Evolutionary conservation across 2,888 invertebrate genomes (phyloP).

Genomic region (Acleris holmiana): DNA sequence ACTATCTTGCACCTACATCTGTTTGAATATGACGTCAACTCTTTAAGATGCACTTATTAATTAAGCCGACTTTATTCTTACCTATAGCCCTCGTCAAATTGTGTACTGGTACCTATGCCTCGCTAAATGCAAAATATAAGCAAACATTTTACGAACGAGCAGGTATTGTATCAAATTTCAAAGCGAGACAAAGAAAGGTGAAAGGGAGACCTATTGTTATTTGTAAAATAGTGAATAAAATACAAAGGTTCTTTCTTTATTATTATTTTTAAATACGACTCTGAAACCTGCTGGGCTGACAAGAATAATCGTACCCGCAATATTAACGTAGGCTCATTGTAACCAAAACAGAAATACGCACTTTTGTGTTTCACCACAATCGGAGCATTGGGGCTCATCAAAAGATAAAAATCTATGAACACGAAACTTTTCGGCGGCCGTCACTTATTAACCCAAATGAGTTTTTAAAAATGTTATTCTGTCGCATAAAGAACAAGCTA

Average conservation of each 20-base stretch:
- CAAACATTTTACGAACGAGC: conserved; percentile 20
- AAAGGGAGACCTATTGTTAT: conserved; percentile 20
- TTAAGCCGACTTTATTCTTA: too few species aligned
- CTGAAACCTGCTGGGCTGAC: conserved; percentile 21
- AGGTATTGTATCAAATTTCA: conserved; percentile 27
- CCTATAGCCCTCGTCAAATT: neutral
- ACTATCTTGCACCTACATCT: too few species aligned
- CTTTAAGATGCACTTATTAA: too few species aligned
- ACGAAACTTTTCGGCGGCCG: neutral
- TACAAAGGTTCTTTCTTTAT: conserved; percentile 17
- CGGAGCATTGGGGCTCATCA: neutral
- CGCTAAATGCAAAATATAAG: neutral
- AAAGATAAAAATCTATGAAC: neutral
- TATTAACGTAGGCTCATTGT: neutral
- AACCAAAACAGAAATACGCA: neutral
- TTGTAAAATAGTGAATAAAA: conserved; percentile 10
- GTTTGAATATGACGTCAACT: too few species aligned
- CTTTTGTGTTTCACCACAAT: too few species aligned
- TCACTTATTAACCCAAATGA: neutral
- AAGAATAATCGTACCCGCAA: neutral
- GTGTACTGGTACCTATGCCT: neutral
- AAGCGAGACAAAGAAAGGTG: conserved; percentile 11
- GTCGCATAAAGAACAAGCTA: too few species aligned
- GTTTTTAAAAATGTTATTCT: too few species aligned
- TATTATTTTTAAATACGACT: conserved; percentile 15